phyloP scores from a whole-genome alignment of 1,140 invertebrate genomes.

The Drosophila prosaltans region DNA sequence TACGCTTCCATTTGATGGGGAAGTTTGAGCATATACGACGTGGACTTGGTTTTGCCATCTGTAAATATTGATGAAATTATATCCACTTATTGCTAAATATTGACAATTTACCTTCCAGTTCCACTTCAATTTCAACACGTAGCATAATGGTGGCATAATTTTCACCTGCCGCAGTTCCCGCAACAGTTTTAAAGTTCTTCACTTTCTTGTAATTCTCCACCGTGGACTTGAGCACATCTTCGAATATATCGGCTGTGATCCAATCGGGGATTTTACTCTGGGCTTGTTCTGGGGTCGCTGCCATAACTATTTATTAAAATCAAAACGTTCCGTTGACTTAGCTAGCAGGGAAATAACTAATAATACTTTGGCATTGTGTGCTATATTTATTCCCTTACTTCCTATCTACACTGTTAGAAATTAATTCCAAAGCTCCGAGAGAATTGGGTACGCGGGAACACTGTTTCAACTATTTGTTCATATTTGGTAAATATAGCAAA shows the following conservation, averaged over 20 bases:
- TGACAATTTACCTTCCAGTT: conserved; percentile 42
- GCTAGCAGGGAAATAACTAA: conserved; percentile 23
- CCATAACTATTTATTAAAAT: conserved; percentile 32
- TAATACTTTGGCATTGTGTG: conserved; percentile 15
- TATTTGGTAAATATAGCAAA: conserved; percentile 8
- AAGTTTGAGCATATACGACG: conserved; percentile 64
- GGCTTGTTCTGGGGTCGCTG: conserved; percentile 12
- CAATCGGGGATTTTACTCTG: conserved; percentile 52
- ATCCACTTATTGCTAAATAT: too few relatives aligned
- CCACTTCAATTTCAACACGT: conserved; percentile 52
- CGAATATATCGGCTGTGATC: conserved; percentile 53
- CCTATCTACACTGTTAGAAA: conserved; percentile 11
- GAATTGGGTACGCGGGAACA: background rate
- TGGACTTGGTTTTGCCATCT: conserved; percentile 54
- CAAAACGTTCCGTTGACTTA: conserved; percentile 10
- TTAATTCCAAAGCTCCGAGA: conserved; percentile 20
- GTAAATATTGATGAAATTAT: background rate
- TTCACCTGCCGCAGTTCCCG: conserved; percentile 52
- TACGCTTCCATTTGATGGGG: conserved; percentile 39
- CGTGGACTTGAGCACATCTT: conserved; percentile 51
- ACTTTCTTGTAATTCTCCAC: conserved; percentile 56
- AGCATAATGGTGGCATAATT: conserved; percentile 66
- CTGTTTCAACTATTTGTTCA: background rate
- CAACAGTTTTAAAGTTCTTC: conserved; percentile 48
- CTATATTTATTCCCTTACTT: conserved; percentile 13